These are phyloP conservation scores for Meghimatium bilineatum DNA, from an alignment of 2,888 invertebrate species.

Conservation along the genomic window DNA sequence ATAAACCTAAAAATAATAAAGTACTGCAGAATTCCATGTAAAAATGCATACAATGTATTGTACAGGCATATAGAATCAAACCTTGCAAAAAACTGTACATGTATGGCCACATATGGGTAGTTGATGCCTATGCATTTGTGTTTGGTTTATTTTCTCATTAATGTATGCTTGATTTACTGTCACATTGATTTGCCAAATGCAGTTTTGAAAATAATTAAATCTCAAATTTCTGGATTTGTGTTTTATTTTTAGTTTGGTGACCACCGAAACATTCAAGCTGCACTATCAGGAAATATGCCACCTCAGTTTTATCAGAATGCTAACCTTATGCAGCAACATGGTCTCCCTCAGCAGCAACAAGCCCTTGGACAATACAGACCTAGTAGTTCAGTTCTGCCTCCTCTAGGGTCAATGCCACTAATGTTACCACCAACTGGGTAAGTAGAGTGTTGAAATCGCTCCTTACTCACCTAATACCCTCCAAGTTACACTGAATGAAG, in stretches of 20 bases:
- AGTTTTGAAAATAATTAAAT: not conserved
- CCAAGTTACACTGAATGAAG: too few species aligned
- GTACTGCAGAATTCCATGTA: too few species aligned
- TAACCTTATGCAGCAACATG: constrained; percentile 4
- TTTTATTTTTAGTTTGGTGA: not conserved
- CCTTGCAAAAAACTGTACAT: too few species aligned
- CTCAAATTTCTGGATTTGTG: not conserved
- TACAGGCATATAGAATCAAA: too few species aligned
- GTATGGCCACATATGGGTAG: too few species aligned
- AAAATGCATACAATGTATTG: too few species aligned
- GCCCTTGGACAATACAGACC: constrained; percentile 23
- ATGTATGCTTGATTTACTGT: too few species aligned
- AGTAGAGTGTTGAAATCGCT: not conserved
- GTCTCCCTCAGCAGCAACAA: constrained; percentile 14
- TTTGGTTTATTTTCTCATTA: too few species aligned
- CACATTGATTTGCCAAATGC: not conserved
- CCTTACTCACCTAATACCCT: too few species aligned
- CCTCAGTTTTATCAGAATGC: not conserved
- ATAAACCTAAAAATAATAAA: too few species aligned
- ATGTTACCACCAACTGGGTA: not conserved
- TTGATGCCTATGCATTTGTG: too few species aligned
- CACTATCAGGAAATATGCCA: not conserved
- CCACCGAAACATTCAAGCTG: constrained; percentile 1
- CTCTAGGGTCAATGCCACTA: not conserved
- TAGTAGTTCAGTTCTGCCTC: not conserved